Percentiles rank a stretch among this genome's conserved stretches.
Evolutionary conservation across 2,113 vertebrate genomes (phyloP).

Genomic region (Connochaetes taurinus): DNA sequence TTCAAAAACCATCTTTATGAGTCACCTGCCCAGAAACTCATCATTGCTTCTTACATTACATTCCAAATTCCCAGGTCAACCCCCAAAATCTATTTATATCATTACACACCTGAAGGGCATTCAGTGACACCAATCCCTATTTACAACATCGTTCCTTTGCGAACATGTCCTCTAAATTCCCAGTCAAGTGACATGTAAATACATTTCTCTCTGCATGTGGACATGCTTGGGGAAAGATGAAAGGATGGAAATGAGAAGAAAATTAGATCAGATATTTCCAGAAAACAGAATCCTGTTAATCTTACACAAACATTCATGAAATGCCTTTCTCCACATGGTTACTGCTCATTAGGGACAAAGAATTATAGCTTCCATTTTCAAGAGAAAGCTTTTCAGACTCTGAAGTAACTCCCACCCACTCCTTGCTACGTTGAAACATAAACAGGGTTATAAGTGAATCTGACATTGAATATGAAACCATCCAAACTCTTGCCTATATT

Average conservation of each 20-base stretch:
- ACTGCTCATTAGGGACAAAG: neutral
- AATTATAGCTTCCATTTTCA: neutral
- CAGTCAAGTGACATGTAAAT: neutral
- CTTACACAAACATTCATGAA: neutral
- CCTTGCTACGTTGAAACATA: neutral
- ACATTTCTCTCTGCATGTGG: neutral
- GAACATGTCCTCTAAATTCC: conserved; percentile 22
- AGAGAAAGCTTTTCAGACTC: conserved; percentile 25
- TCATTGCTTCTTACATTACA: conserved; percentile 27
- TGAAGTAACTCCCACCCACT: neutral
- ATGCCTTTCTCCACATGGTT: neutral
- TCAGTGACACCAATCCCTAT: neutral
- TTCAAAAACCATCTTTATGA: conserved; percentile 60
- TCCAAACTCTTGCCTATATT: conserved; percentile 11
- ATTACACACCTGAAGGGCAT: conserved; percentile 27
- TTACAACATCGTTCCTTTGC: conserved; percentile 15
- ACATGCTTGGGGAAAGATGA: neutral
- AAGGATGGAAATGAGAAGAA: neutral
- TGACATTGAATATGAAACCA: conserved; percentile 49
- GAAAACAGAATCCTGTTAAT: neutral
- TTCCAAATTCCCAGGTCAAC: conserved; percentile 30
- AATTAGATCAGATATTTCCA: neutral
- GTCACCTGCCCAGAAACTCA: conserved; percentile 51
- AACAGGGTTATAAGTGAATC: neutral
- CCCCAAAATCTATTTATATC: conserved; percentile 43